Evolutionary conservation across 2,888 invertebrate genomes (phyloP).

Genomic region (Amphimallon solstitiale): DNA sequence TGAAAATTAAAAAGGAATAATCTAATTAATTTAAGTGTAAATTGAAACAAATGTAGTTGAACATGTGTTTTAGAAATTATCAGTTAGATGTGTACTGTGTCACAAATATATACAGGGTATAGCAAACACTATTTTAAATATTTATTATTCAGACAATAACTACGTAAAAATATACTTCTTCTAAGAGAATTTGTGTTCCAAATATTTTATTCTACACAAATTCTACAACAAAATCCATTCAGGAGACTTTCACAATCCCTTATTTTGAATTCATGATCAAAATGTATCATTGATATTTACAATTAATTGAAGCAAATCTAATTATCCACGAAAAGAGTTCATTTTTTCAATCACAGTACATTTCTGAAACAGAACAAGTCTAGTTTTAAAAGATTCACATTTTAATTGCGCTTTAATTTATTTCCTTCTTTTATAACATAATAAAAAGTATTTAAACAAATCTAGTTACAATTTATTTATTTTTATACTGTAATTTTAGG

Average conservation of each 20-base stretch:
- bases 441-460: slow-evolving; percentile 5
- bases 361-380: slow-evolving; percentile 3
- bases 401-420: slow-evolving; percentile 5
- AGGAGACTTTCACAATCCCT: too few species aligned
- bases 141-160: slow-evolving; percentile 23
- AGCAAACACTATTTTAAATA: slow-evolving; percentile 6
- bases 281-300: too few species aligned
- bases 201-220: too few species aligned
- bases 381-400: neutral
- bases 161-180: neutral
- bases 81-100: slow-evolving; percentile 27
- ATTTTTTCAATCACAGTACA: slow-evolving; percentile 12
- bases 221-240: too few species aligned
- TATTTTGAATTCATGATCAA: too few species aligned
- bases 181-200: slow-evolving; percentile 14
- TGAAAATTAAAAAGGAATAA: neutral
- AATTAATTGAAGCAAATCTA: slow-evolving; percentile 2
- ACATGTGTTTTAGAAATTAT: neutral
- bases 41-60: slow-evolving; percentile 11
- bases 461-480: slow-evolving; percentile 31
- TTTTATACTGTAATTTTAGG: slow-evolving; percentile 32
- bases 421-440: neutral
- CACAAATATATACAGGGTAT: slow-evolving; percentile 27
- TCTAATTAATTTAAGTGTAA: neutral
- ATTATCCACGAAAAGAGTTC: neutral